Conservation (phyloP, 2,888 invertebrate species). For the Alcis repandata region DNA sequence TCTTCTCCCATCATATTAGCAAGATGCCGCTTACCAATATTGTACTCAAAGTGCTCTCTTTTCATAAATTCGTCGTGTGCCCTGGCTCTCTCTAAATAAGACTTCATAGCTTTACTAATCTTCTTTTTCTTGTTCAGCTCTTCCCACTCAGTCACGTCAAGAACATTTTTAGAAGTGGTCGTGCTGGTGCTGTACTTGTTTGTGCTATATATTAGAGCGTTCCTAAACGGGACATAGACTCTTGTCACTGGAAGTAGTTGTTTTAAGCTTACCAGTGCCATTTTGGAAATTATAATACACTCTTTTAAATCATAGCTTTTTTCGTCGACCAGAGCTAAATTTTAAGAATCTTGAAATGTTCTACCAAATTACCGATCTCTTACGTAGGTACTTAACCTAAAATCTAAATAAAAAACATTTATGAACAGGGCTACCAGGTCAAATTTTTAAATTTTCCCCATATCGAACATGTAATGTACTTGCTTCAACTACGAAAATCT, state of each 20-base stretch:
- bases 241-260: slow-evolving; percentile 60
- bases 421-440: too few relatives aligned
- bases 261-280: slow-evolving; percentile 65
- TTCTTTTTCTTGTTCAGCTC: slow-evolving; percentile 84
- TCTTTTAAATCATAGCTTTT: background rate
- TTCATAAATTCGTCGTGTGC: slow-evolving; percentile 95
- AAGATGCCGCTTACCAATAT: slow-evolving; percentile 97
- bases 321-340: too few relatives aligned
- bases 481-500: too few relatives aligned
- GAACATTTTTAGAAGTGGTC: slow-evolving; percentile 53
- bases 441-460: too few relatives aligned
- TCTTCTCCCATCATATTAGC: slow-evolving; percentile 99
- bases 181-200: slow-evolving; percentile 60
- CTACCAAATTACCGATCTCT: too few relatives aligned
- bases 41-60: slow-evolving; percentile 92
- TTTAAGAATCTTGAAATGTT: too few relatives aligned
- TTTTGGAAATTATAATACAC: slow-evolving; percentile 41
- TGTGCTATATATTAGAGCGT: slow-evolving; percentile 51
- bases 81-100: slow-evolving; percentile 93
- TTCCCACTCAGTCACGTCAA: slow-evolving; percentile 76
- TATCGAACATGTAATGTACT: too few relatives aligned
- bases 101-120: slow-evolving; percentile 95
- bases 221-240: slow-evolving; percentile 52
- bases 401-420: too few relatives aligned
- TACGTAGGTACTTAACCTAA: too few relatives aligned